Evolutionary conservation across 1,140 invertebrate species (phyloP).

Genomic region (Oreohelix idahoensis): DNA sequence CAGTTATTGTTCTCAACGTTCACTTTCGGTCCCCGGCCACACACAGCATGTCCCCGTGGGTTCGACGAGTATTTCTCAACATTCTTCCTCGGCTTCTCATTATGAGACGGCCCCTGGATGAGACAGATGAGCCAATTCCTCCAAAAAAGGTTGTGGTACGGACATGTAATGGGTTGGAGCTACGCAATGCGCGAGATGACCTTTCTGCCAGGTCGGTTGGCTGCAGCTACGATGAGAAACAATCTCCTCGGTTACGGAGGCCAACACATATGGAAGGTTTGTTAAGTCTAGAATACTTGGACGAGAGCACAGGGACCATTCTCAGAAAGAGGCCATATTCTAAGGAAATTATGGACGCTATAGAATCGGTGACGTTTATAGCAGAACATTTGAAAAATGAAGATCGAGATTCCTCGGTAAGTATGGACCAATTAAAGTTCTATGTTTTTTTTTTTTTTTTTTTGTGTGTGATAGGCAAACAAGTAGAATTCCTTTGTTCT

Average conservation of each 20-base stretch:
- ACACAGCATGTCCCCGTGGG: constrained; percentile 95
- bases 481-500: not conserved
- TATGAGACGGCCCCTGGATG: constrained; percentile 67
- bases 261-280: constrained; percentile 35
- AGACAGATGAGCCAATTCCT: constrained; percentile 49
- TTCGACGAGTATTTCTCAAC: constrained; percentile 91
- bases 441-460: too few relatives aligned
- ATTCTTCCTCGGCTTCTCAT: constrained; percentile 83
- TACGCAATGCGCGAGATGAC: constrained; percentile 75
- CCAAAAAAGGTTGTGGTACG: constrained; percentile 78
- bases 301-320: constrained; percentile 8
- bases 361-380: constrained; percentile 95
- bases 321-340: constrained; percentile 42
- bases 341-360: constrained; percentile 89
- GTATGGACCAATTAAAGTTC: constrained; percentile 10
- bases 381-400: constrained; percentile 92
- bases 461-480: not conserved
- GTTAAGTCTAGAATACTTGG: constrained; percentile 18
- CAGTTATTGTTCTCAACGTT: constrained; percentile 97
- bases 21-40: constrained; percentile 97
- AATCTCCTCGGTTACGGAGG: not conserved
- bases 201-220: constrained; percentile 30
- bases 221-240: constrained; percentile 31
- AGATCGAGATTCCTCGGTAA: constrained; percentile 65
- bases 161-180: constrained; percentile 87